phyloP scores from a whole-genome alignment of 2,113 vertebrate species.

The Forbesichthys agassizii region DNA sequence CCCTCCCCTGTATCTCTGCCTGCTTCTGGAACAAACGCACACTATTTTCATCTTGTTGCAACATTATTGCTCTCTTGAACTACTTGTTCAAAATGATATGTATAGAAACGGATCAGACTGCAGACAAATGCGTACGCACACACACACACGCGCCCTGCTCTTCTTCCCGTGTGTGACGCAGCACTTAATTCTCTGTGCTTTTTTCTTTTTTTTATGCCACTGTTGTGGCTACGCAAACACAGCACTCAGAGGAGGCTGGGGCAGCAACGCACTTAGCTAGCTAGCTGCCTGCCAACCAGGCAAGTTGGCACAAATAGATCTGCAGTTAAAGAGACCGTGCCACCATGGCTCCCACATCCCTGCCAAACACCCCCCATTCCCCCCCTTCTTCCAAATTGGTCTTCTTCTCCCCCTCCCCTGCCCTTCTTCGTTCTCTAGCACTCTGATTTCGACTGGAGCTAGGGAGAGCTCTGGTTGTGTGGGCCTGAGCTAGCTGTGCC shows the following conservation, averaged over 20 bases:
- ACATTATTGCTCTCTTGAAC: conserved; percentile 85
- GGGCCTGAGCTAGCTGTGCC: conserved; percentile 67
- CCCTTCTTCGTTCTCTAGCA: conserved; percentile 34
- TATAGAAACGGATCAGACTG: conserved; percentile 55
- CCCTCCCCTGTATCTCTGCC: conserved; percentile 40
- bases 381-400: conserved; percentile 60
- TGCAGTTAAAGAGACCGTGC: conserved; percentile 70
- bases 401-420: conserved; percentile 53
- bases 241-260: conserved; percentile 78
- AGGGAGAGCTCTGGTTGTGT: conserved; percentile 41
- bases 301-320: conserved; percentile 45
- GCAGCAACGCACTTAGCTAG: conserved; percentile 42
- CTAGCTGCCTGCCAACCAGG: conserved; percentile 48
- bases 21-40: conserved; percentile 63
- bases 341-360: conserved; percentile 41
- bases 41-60: conserved; percentile 79
- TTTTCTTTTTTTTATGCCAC: conserved; percentile 64
- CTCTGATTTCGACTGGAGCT: conserved; percentile 48
- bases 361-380: conserved; percentile 33
- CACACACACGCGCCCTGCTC: conserved; percentile 57
- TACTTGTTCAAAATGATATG: conserved; percentile 73
- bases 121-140: conserved; percentile 40
- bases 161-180: conserved; percentile 93
- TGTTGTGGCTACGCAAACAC: conserved; percentile 85
- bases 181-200: conserved; percentile 97